Conservation (phyloP, 2,888 invertebrate species). For the Eledone cirrhosa region DNA sequence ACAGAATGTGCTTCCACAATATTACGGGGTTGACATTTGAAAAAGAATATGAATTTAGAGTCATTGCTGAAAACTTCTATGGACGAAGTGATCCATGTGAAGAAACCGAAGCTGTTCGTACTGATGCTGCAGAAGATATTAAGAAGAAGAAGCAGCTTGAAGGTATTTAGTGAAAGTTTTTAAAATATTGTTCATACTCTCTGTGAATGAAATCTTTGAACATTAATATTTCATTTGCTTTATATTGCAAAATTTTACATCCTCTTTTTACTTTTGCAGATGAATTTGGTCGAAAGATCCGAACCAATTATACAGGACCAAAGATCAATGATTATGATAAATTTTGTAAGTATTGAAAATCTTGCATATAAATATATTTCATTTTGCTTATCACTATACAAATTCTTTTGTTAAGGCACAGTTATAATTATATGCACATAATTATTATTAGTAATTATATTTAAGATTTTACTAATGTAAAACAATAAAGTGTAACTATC, state of each 20-base stretch:
- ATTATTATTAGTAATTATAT: too few species aligned
- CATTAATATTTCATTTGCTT: not conserved
- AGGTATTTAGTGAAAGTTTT: slow-evolving; percentile 40
- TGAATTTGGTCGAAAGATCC: slow-evolving; percentile 75
- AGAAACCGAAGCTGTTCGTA: slow-evolving; percentile 71
- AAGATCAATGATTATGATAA: slow-evolving; percentile 95
- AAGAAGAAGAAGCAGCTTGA: slow-evolving; percentile 48
- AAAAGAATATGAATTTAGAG: slow-evolving; percentile 96
- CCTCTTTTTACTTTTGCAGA: slow-evolving; percentile 50
- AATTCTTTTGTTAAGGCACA: too few species aligned
- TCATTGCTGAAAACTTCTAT: slow-evolving; percentile 98
- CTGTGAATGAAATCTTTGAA: not conserved
- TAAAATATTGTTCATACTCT: too few species aligned
- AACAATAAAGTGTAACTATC: too few species aligned
- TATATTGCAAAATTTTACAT: slow-evolving; percentile 20
- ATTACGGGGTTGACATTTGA: slow-evolving; percentile 89
- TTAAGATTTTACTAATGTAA: too few species aligned
- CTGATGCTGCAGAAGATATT: slow-evolving; percentile 53
- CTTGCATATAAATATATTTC: too few species aligned
- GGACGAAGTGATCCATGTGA: slow-evolving; percentile 96
- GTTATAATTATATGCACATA: too few species aligned
- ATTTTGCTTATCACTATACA: too few species aligned
- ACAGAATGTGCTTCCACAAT: slow-evolving; percentile 86
- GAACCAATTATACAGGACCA: slow-evolving; percentile 83
- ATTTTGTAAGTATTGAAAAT: slow-evolving; percentile 72